A percentile compares a stretch with the other conserved stretches of the same genome.
phyloP scores from a whole-genome alignment of 2,797 vertebrate species.

The Allobates femoralis region DNA sequence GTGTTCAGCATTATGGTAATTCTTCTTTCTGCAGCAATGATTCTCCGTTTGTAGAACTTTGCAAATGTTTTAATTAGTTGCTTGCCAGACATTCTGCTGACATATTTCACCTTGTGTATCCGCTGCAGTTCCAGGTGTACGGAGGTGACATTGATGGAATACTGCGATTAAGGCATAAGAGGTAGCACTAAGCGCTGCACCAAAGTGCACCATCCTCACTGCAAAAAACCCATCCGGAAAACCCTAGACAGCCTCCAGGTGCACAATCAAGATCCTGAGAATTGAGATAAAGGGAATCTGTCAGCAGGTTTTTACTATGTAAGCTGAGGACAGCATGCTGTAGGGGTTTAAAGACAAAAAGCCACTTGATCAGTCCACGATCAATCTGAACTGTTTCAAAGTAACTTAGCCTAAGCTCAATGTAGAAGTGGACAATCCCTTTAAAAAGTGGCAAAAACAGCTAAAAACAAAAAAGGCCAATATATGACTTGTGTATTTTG shows the following conservation, averaged over 20 bases:
- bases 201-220: background rate
- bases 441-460: too few species aligned
- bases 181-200: background rate
- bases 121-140: constrained; percentile 44
- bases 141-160: constrained; percentile 52
- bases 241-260: background rate
- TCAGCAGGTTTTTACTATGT: too few species aligned
- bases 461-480: too few species aligned
- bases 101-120: constrained; percentile 51
- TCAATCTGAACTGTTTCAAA: too few species aligned
- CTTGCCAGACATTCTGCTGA: constrained; percentile 56
- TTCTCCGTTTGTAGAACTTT: constrained; percentile 45
- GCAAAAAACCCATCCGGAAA: background rate
- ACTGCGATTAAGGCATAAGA: background rate
- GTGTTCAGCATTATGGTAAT: constrained; percentile 58
- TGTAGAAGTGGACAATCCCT: too few species aligned
- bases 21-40: constrained; percentile 44
- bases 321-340: too few species aligned
- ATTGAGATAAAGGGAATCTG: too few species aligned
- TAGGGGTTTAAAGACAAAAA: too few species aligned
- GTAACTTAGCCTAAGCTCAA: too few species aligned
- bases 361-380: too few species aligned
- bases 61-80: constrained; percentile 58
- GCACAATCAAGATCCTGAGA: background rate
- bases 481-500: too few species aligned